Evolutionary conservation across 2,113 vertebrate genomes (phyloP).

Genomic region (Perca flavescens): DNA sequence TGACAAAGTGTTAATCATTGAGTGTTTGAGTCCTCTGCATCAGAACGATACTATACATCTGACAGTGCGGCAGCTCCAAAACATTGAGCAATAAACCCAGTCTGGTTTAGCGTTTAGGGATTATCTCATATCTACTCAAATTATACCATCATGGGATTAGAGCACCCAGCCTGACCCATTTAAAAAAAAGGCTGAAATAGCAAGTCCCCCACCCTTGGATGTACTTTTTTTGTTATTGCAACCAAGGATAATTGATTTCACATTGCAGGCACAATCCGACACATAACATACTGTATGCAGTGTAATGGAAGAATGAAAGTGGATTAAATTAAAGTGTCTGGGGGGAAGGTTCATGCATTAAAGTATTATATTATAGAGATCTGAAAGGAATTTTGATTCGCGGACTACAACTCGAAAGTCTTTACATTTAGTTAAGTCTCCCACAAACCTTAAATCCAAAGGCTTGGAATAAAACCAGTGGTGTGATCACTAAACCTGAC

Average conservation of each 20-base stretch:
- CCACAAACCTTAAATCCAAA: no score
- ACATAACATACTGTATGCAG: neutral
- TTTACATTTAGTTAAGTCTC: no score
- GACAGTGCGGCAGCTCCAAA: neutral
- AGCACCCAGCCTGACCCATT: conserved; percentile 8
- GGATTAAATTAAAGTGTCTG: neutral
- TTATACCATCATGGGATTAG: conserved; percentile 26
- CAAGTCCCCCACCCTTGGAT: neutral
- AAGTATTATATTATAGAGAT: no score
- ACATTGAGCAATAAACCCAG: neutral
- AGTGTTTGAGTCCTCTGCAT: conserved; percentile 23
- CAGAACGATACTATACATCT: conserved; percentile 11
- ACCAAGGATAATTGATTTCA: conserved; percentile 8
- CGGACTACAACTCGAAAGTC: no score
- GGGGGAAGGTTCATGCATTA: neutral
- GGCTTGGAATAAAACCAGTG: no score
- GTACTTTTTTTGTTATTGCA: neutral
- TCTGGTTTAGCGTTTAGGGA: conserved; percentile 15
- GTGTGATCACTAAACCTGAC: no score
- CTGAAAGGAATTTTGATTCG: no score
- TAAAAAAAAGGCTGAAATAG: conserved; percentile 20
- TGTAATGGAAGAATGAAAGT: neutral
- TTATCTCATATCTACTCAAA: conserved; percentile 41
- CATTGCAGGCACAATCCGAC: neutral
- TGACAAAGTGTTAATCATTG: conserved; percentile 14